Percentiles rank a stretch among this genome's conserved stretches.
These are phyloP conservation scores for Volucella inflata DNA, from an alignment of 2,888 invertebrate species.

Conservation along the genomic window DNA sequence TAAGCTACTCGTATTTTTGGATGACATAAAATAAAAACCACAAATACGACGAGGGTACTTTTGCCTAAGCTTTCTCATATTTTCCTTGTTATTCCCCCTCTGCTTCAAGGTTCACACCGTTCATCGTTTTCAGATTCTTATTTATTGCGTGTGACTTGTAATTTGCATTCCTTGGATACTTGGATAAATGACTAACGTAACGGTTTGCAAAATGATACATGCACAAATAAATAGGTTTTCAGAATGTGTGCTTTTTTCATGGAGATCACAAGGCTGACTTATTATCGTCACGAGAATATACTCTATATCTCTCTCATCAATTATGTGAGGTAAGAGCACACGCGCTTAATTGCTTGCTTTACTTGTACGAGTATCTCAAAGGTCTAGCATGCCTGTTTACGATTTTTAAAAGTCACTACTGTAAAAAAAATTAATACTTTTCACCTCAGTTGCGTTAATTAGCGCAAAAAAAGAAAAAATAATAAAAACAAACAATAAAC, in stretches of 20 bases:
- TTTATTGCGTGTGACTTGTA: background rate
- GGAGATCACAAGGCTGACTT: constrained; percentile 37
- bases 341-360: constrained; percentile 14
- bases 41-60: background rate
- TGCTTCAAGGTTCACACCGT: background rate
- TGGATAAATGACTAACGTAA: too few relatives aligned
- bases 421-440: constrained; percentile 10
- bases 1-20: background rate
- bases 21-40: constrained; percentile 5
- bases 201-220: too few relatives aligned
- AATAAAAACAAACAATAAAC: too few relatives aligned
- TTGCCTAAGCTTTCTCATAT: background rate
- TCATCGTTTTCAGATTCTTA: background rate
- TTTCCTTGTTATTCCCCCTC: background rate
- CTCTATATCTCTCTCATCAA: constrained; percentile 13
- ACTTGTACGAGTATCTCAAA: background rate
- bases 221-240: too few relatives aligned
- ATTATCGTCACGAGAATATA: background rate
- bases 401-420: background rate
- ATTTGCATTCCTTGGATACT: too few relatives aligned
- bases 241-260: background rate
- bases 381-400: too few relatives aligned
- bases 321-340: constrained; percentile 26
- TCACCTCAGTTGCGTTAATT: constrained; percentile 12
- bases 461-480: background rate